These are phyloP conservation scores for Lomographa bimaculata DNA, from an alignment of 2,888 invertebrate species.

Conservation along the genomic window DNA sequence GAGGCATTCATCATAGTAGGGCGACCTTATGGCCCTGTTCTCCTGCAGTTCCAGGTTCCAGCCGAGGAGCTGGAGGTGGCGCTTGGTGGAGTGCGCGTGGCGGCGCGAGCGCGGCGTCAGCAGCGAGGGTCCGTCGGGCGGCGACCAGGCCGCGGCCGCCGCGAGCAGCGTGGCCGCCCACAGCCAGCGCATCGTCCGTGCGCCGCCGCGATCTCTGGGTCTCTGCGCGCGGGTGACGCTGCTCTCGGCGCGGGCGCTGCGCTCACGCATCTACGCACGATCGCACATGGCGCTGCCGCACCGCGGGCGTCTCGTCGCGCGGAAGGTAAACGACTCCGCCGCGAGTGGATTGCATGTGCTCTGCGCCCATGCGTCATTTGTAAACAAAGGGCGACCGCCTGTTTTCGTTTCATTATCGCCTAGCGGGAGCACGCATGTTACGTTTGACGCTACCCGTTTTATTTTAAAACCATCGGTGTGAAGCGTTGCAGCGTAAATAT, in stretches of 20 bases:
- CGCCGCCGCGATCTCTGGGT: conserved; percentile 67
- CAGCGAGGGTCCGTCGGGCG: conserved; percentile 44
- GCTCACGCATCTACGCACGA: conserved; percentile 73
- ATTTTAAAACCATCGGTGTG: conserved; percentile 24
- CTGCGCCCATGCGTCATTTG: conserved; percentile 76
- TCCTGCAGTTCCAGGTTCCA: conserved; percentile 71
- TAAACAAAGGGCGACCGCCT: conserved; percentile 78
- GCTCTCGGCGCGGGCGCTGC: conserved; percentile 63
- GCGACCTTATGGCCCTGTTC: conserved; percentile 71
- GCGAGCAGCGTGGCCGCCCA: conserved; percentile 63
- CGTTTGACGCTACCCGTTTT: conserved; percentile 44
- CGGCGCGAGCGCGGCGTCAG: conserved; percentile 46
- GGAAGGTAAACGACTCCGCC: conserved; percentile 81
- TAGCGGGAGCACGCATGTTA: conserved; percentile 40
- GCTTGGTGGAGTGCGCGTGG: conserved; percentile 40
- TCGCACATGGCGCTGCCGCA: conserved; percentile 37
- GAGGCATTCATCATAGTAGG: conserved; percentile 69
- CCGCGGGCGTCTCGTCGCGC: conserved; percentile 75
- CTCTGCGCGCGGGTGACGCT: conserved; percentile 58
- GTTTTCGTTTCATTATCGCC: conserved; percentile 66
- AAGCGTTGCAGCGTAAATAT: conserved; percentile 23
- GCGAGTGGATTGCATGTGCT: conserved; percentile 74
- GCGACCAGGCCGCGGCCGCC: conserved; percentile 50
- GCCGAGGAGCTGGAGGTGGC: conserved; percentile 63
- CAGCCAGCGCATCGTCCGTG: conserved; percentile 76